These are phyloP conservation scores for Otolemur garnettii DNA, from an alignment of 2,113 vertebrate genomes.

Conservation along the genomic window DNA sequence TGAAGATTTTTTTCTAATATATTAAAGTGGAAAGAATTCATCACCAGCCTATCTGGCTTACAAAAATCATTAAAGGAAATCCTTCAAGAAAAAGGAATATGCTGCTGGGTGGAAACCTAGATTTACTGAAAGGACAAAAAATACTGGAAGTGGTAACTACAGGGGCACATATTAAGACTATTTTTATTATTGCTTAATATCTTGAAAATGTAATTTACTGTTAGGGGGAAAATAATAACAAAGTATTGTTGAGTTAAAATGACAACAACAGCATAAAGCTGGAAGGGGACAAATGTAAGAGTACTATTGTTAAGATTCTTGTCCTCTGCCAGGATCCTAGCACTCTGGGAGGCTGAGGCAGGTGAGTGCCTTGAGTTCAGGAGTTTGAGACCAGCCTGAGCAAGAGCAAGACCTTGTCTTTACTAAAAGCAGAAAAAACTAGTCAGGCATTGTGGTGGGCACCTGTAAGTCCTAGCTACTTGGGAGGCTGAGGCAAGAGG, in stretches of 20 bases:
- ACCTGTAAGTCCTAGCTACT: too few relatives aligned
- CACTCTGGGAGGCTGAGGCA: too few relatives aligned
- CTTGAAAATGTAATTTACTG: not conserved
- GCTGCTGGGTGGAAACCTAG: not conserved
- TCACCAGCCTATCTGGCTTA: not conserved
- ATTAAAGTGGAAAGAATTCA: not conserved
- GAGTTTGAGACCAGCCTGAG: too few relatives aligned
- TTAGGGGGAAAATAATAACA: not conserved
- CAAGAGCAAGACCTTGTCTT: too few relatives aligned
- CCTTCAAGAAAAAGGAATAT: not conserved
- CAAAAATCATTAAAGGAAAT: not conserved
- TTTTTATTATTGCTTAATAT: conserved; percentile 13
- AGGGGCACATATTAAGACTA: not conserved
- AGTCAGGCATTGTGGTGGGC: too few relatives aligned
- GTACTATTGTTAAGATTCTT: not conserved
- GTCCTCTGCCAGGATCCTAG: too few relatives aligned
- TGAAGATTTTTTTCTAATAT: not conserved
- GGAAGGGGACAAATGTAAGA: not conserved
- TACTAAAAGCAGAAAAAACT: too few relatives aligned
- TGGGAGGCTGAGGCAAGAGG: too few relatives aligned
- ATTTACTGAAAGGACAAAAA: not conserved
- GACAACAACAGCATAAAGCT: not conserved
- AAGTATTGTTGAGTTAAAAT: not conserved
- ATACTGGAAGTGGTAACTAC: not conserved
- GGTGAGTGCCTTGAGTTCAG: too few relatives aligned